Conservation (phyloP, 2,888 invertebrate genomes). For the Drosophila mimetica region DNA sequence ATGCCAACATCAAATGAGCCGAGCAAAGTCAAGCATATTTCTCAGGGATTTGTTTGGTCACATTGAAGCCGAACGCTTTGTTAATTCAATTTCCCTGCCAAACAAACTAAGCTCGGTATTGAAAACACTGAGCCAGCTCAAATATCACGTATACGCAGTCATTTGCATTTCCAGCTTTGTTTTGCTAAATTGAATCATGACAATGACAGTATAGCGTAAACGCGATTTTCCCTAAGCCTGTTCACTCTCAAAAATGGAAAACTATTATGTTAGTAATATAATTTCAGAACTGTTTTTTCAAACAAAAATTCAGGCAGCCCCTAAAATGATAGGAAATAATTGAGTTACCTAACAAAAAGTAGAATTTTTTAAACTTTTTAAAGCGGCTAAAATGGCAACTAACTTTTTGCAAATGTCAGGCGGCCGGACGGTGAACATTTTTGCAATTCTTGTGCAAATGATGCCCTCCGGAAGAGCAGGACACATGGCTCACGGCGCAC, state of each 20-base stretch:
- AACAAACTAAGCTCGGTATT: slow-evolving; percentile 19
- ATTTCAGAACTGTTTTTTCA: no score
- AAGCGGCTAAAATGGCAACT: slow-evolving; percentile 56
- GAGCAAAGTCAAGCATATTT: slow-evolving; percentile 11
- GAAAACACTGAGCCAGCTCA: slow-evolving; percentile 15
- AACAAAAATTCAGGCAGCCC: no score
- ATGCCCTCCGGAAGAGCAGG: slow-evolving; percentile 72
- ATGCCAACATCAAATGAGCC: slow-evolving; percentile 26
- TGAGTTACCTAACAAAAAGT: no score
- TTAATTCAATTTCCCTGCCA: slow-evolving; percentile 19
- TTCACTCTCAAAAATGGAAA: no score
- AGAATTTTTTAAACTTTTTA: slow-evolving; percentile 37
- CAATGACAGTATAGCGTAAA: no score
- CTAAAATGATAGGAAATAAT: no score
- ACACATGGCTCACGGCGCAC: slow-evolving; percentile 64
- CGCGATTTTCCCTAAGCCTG: no score
- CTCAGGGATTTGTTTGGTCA: background rate
- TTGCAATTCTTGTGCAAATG: slow-evolving; percentile 75
- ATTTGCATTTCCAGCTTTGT: background rate
- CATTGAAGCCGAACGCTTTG: slow-evolving; percentile 6
- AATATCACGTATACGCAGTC: slow-evolving; percentile 31
- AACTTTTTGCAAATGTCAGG: slow-evolving; percentile 45
- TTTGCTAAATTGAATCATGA: background rate
- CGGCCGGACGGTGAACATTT: slow-evolving; percentile 48
- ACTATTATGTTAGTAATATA: no score